Percentiles rank a stretch among this genome's conserved stretches.
Conservation (phyloP, 2,113 vertebrate species). For the Odocoileus virginianus region DNA sequence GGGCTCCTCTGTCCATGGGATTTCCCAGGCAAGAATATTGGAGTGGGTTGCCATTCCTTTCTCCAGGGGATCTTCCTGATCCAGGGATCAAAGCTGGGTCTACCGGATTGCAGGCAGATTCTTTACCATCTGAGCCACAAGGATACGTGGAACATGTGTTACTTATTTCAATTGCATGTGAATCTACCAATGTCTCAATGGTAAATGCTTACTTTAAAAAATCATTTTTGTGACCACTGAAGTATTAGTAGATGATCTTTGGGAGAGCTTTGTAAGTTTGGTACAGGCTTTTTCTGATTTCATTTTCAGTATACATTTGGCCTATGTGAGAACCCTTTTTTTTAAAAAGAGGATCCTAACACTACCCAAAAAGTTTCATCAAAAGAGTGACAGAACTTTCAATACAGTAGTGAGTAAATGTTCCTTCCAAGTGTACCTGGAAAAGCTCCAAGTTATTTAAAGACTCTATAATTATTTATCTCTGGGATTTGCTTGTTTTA, state of each 20-base stretch:
- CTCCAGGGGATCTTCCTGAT: not conserved
- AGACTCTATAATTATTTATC: not conserved
- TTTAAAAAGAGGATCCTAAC: not conserved
- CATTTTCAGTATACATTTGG: not conserved
- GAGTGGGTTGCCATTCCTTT: not conserved
- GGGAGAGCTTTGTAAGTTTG: not conserved
- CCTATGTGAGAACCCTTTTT: not conserved
- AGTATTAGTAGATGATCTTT: not conserved
- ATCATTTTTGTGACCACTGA: not conserved
- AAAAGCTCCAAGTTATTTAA: not conserved
- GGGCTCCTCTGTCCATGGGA: not conserved
- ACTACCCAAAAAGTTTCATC: not conserved
- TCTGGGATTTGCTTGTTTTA: not conserved
- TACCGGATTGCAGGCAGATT: not conserved
- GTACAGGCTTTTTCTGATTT: not conserved
- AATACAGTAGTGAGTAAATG: not conserved
- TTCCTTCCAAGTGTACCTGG: not conserved
- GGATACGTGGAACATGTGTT: not conserved
- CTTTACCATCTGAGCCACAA: not conserved
- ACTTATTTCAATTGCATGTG: not conserved
- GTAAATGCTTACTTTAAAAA: not conserved
- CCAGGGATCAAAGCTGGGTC: not conserved
- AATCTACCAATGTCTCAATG: not conserved
- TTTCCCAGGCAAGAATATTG: not conserved
- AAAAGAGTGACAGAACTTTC: not conserved